Conservation (phyloP, 1,140 invertebrate species). For the Laodelphax striatellus region DNA sequence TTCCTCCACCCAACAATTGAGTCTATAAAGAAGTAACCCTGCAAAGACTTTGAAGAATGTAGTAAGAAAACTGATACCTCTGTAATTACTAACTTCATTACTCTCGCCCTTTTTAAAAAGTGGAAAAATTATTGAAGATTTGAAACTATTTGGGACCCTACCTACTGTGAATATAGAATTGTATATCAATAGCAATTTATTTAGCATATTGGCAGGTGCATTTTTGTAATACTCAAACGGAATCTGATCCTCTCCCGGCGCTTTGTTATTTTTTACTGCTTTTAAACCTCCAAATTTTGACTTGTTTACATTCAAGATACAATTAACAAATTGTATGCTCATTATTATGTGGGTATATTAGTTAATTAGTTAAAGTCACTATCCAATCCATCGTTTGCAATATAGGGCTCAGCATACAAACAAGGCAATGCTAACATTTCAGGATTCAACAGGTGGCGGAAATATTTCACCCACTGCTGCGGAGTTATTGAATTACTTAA, state of each 20-base stretch:
- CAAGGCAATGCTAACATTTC: not conserved
- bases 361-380: not conserved
- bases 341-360: too few relatives aligned
- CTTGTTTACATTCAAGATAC: too few relatives aligned
- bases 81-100: constrained; percentile 18
- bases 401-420: not conserved
- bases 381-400: not conserved
- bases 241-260: not conserved
- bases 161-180: too few relatives aligned
- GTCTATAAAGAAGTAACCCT: constrained; percentile 13
- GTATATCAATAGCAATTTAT: too few relatives aligned
- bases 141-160: not conserved
- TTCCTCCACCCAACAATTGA: constrained; percentile 16
- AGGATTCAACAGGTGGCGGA: not conserved
- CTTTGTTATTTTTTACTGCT: constrained; percentile 1
- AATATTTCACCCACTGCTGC: not conserved
- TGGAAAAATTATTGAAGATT: not conserved
- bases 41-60: constrained; percentile 21
- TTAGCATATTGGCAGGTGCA: not conserved
- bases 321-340: too few relatives aligned
- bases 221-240: not conserved
- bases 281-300: not conserved
- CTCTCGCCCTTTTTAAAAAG: constrained; percentile 16
- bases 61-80: constrained; percentile 20
- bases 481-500: not conserved